phyloP scores from a whole-genome alignment of 2,797 vertebrate species.

The Sebastes vulpes region DNA sequence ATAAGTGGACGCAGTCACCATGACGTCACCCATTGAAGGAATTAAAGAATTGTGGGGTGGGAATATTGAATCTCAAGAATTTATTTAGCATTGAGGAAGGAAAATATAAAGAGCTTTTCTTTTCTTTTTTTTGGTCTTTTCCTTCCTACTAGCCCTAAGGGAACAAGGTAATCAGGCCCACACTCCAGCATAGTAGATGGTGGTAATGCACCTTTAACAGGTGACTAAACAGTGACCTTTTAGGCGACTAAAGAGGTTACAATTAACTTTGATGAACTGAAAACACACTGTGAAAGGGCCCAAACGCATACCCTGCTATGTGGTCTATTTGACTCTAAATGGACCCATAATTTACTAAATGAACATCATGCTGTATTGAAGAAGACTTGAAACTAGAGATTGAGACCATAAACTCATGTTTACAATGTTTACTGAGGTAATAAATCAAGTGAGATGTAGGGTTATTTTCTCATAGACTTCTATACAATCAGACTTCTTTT shows the following conservation, averaged over 20 bases:
- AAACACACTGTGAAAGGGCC: not conserved
- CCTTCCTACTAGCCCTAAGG: accelerated
- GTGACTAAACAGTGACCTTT: too few species aligned
- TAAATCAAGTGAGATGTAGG: not conserved
- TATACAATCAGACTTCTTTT: too few species aligned
- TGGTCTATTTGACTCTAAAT: not conserved
- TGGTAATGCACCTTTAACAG: not conserved
- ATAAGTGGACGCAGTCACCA: too few species aligned
- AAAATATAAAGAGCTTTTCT: not conserved
- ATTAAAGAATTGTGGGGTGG: not conserved
- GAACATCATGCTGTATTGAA: not conserved
- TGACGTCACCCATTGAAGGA: not conserved
- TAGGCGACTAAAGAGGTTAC: accelerated
- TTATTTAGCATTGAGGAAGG: not conserved
- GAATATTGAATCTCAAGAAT: not conserved
- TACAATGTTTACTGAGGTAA: not conserved
- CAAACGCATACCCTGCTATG: not conserved
- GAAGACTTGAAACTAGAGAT: not conserved
- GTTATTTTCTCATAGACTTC: not conserved
- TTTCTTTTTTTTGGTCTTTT: too few species aligned
- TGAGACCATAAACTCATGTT: not conserved
- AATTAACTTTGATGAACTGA: not conserved
- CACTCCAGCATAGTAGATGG: not conserved
- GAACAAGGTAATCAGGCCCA: accelerated
- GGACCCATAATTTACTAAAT: not conserved